phyloP scores from a whole-genome alignment of 2,888 invertebrate genomes.

The Drosophila quinaria region DNA sequence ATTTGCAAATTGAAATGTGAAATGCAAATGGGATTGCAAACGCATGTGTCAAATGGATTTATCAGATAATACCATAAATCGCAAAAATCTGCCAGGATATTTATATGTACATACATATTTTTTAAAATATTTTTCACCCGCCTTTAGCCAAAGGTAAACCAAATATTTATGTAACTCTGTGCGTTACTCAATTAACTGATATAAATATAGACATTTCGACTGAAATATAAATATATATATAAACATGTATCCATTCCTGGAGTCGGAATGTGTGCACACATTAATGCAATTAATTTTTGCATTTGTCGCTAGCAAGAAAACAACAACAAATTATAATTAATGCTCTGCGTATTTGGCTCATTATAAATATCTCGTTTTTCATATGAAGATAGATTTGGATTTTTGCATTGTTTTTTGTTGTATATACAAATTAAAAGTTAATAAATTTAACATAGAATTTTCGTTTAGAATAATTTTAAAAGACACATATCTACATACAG shows the following conservation, averaged over 20 bases:
- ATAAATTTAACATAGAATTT: no score
- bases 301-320: conserved; percentile 48
- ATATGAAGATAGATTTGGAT: background rate
- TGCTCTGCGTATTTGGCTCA: conserved; percentile 19
- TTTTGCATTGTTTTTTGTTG: background rate
- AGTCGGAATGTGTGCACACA: conserved; percentile 40
- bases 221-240: background rate
- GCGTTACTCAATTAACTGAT: conserved; percentile 66
- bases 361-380: background rate
- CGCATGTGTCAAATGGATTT: conserved; percentile 51
- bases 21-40: conserved; percentile 20
- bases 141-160: conserved; percentile 49
- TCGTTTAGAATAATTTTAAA: no score
- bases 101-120: conserved; percentile 9
- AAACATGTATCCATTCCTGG: background rate
- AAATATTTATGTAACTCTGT: conserved; percentile 59
- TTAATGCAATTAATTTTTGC: conserved; percentile 69
- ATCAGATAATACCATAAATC: conserved; percentile 59
- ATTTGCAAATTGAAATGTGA: conserved; percentile 58
- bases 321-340: conserved; percentile 47
- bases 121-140: conserved; percentile 43
- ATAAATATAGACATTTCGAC: conserved; percentile 42
- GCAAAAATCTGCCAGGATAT: conserved; percentile 45
- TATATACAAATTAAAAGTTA: no score
- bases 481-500: no score